Percentiles rank a stretch among this genome's conserved stretches.
phyloP scores from a whole-genome alignment of 2,888 invertebrate genomes.

The Mantis religiosa region DNA sequence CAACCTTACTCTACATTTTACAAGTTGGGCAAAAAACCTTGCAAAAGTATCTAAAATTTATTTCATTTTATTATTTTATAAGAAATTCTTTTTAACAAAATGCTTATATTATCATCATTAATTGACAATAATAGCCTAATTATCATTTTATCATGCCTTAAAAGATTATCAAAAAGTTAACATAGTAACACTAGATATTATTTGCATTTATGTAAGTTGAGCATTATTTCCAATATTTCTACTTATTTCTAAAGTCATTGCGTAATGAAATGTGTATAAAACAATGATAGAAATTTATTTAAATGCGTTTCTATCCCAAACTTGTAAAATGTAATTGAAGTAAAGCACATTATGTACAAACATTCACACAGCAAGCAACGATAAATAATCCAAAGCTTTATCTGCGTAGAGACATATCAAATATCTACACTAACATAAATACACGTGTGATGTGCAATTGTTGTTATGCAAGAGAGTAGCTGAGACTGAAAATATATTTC shows the following conservation, averaged over 20 bases:
- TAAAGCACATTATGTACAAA: conserved; percentile 12
- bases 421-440: conserved; percentile 11
- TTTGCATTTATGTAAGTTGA: conserved; percentile 11
- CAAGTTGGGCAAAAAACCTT: conserved; percentile 21
- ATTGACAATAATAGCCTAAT: conserved; percentile 14
- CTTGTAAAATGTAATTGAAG: conserved; percentile 25
- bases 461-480: conserved; percentile 11
- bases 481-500: neutral
- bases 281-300: neutral
- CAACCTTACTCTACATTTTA: conserved; percentile 24
- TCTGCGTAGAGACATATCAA: neutral
- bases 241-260: conserved; percentile 3
- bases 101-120: conserved; percentile 4
- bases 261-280: conserved; percentile 16
- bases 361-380: conserved; percentile 12
- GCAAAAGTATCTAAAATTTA: conserved; percentile 19
- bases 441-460: conserved; percentile 12
- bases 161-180: conserved; percentile 17
- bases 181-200: conserved; percentile 7
- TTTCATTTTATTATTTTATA: conserved; percentile 18
- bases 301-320: conserved; percentile 8
- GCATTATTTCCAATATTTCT: conserved; percentile 3
- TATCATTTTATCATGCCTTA: conserved; percentile 3
- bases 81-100: conserved; percentile 17
- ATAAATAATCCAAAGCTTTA: conserved; percentile 15